Evolutionary conservation across 2,113 vertebrate species (phyloP).

Genomic region (Cacatua alba): DNA sequence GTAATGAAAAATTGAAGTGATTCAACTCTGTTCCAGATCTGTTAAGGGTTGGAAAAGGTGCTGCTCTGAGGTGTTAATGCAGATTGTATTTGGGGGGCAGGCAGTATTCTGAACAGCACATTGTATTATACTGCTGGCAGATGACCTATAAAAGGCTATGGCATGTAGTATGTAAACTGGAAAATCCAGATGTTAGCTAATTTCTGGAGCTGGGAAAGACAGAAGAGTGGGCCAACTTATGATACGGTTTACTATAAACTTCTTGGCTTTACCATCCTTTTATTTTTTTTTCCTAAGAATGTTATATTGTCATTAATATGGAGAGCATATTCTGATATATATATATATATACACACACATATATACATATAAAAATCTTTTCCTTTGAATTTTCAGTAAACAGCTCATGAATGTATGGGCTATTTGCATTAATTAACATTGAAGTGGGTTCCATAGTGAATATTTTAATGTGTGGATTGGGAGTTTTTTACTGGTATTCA

Average conservation of each 20-base stretch:
- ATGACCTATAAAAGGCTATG: background rate
- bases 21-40: background rate
- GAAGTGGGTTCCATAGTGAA: background rate
- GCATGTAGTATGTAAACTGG: background rate
- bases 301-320: background rate
- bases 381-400: background rate
- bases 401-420: background rate
- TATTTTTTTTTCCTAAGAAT: background rate
- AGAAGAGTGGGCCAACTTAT: background rate
- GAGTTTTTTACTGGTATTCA: background rate
- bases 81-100: background rate
- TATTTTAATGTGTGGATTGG: background rate
- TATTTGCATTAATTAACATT: background rate
- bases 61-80: background rate
- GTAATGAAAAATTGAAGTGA: background rate
- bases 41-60: background rate
- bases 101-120: background rate
- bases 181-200: background rate
- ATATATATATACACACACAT: no score
- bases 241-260: background rate
- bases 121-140: background rate
- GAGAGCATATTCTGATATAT: background rate
- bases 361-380: accelerated
- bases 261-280: background rate
- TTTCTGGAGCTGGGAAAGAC: background rate